phyloP scores from a whole-genome alignment of 2,888 invertebrate genomes.

The Acrobasis suavella region DNA sequence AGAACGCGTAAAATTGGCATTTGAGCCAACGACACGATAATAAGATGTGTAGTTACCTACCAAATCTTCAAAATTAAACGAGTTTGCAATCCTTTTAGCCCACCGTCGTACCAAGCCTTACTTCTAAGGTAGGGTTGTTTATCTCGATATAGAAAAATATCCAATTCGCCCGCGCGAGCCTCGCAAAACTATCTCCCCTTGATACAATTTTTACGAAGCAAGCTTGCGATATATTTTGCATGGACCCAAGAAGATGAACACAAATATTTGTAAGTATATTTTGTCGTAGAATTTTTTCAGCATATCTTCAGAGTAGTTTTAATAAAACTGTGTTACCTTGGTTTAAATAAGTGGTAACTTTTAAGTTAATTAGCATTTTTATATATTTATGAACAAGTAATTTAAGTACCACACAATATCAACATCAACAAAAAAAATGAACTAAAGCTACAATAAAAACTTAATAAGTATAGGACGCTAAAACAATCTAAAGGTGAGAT shows the following conservation, averaged over 20 bases:
- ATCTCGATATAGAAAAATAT: constrained; percentile 51
- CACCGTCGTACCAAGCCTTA: constrained; percentile 24
- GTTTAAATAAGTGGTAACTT: no score
- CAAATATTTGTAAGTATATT: background rate
- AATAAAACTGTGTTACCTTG: no score
- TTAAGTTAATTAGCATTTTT: no score
- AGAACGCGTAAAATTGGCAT: no score
- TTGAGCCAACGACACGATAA: no score
- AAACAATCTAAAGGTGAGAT: no score
- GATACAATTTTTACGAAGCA: constrained; percentile 60
- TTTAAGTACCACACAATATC: no score
- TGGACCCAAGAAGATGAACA: constrained; percentile 11
- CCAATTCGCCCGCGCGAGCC: constrained; percentile 47
- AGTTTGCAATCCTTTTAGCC: constrained; percentile 3
- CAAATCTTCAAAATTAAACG: constrained; percentile 1
- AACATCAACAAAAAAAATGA: no score
- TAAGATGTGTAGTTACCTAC: background rate
- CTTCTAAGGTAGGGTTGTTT: constrained; percentile 21
- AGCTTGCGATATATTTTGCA: constrained; percentile 24
- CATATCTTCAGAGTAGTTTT: background rate
- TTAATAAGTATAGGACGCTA: no score
- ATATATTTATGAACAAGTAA: no score
- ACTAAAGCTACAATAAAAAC: no score
- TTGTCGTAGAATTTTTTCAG: no score
- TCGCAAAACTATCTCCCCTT: constrained; percentile 51